Conservation (phyloP, 2,797 vertebrate species). For the Arnoldichthys spilopterus region DNA sequence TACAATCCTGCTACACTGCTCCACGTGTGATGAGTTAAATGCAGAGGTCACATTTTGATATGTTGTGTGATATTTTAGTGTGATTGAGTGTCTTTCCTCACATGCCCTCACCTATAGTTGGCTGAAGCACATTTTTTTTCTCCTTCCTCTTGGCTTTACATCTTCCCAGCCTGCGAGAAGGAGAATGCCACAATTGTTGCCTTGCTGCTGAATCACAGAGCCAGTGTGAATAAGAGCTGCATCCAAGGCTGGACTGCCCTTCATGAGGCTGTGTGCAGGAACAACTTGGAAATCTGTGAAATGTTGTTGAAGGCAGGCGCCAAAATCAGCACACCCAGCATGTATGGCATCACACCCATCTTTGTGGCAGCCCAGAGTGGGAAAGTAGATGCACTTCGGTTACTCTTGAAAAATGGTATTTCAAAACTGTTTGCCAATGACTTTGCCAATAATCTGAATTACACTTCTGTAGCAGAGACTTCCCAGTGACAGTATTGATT, state of each 20-base stretch:
- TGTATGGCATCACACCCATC: constrained; percentile 87
- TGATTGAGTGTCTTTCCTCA: too few species aligned
- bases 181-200: constrained; percentile 80
- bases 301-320: constrained; percentile 88
- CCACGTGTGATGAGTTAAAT: too few species aligned
- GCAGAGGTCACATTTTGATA: too few species aligned
- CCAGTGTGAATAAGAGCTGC: constrained; percentile 82
- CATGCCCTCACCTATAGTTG: not conserved
- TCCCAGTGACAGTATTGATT: not conserved
- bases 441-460: not conserved
- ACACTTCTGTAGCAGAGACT: not conserved
- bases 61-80: too few species aligned
- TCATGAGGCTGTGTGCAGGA: constrained; percentile 84
- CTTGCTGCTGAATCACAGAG: constrained; percentile 78
- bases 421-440: not conserved
- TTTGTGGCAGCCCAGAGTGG: constrained; percentile 92
- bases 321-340: constrained; percentile 82
- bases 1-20: too few species aligned
- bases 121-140: not conserved
- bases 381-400: constrained; percentile 81
- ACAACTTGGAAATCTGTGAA: constrained; percentile 88
- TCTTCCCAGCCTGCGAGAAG: constrained; percentile 85
- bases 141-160: not conserved
- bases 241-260: constrained; percentile 89
- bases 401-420: constrained; percentile 87